phyloP scores from a whole-genome alignment of 2,888 invertebrate species.

The Drosophila maculinotata region DNA sequence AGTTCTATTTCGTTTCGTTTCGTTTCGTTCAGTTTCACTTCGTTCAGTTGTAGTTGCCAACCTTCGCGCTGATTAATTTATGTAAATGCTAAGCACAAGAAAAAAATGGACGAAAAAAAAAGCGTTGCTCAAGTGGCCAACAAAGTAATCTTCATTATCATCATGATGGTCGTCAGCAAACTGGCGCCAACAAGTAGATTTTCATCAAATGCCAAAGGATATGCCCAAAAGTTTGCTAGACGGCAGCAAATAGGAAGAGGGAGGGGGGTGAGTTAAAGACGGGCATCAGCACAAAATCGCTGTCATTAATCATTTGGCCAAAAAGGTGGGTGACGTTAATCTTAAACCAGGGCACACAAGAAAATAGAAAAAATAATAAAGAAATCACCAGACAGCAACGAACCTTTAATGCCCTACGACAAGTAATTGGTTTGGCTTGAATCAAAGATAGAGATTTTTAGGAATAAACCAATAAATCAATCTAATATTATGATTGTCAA shows the following conservation, averaged over 20 bases:
- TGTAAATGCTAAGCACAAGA: slow-evolving; percentile 49
- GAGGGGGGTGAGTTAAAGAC: slow-evolving; percentile 3
- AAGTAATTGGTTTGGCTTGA: no score
- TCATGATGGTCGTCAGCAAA: slow-evolving; percentile 29
- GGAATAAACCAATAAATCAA: neutral
- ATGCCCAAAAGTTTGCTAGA: slow-evolving; percentile 20
- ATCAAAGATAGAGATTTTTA: neutral
- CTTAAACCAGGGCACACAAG: slow-evolving; percentile 34
- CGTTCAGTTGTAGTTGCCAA: slow-evolving; percentile 26
- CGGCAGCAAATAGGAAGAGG: slow-evolving; percentile 2
- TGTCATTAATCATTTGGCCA: slow-evolving; percentile 79
- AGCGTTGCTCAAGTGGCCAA: slow-evolving; percentile 40
- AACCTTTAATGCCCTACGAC: slow-evolving; percentile 27
- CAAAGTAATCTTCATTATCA: slow-evolving; percentile 58
- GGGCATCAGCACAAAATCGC: slow-evolving; percentile 60
- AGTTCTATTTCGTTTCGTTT: neutral
- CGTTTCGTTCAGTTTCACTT: slow-evolving; percentile 17
- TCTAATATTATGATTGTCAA: no score
- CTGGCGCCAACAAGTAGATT: slow-evolving; percentile 80
- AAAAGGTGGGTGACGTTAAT: slow-evolving; percentile 68
- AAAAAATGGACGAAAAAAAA: neutral
- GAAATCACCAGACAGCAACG: neutral
- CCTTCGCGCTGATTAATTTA: slow-evolving; percentile 57
- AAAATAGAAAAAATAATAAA: neutral
- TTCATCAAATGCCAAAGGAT: slow-evolving; percentile 57